Percentiles rank a stretch among this genome's conserved stretches.
phyloP scores from a whole-genome alignment of 2,797 vertebrate genomes.

The Falco rusticolus region DNA sequence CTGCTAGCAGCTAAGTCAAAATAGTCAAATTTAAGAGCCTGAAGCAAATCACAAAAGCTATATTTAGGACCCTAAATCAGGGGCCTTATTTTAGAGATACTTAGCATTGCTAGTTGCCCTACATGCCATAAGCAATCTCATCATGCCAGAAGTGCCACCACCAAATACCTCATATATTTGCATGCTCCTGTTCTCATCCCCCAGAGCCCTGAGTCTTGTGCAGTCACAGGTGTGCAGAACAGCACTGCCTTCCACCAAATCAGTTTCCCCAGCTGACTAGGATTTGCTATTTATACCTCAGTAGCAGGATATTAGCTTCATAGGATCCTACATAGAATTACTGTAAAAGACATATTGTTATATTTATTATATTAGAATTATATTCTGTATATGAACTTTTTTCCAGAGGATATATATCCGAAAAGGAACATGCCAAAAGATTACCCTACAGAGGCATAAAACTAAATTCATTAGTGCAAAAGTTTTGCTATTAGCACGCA shows the following conservation, averaged over 20 bases:
- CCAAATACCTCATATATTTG: constrained; percentile 7
- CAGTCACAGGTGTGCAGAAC: constrained; percentile 9
- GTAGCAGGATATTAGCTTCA: neutral
- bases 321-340: neutral
- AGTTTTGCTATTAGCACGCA: neutral
- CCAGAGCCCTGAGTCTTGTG: neutral
- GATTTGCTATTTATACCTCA: constrained; percentile 46
- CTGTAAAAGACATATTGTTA: neutral
- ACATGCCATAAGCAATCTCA: constrained; percentile 54
- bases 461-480: neutral
- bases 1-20: neutral
- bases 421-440: neutral
- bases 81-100: constrained; percentile 28
- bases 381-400: neutral
- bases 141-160: constrained; percentile 30
- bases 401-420: neutral
- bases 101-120: constrained; percentile 36
- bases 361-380: neutral
- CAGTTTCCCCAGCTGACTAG: neutral
- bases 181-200: neutral
- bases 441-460: neutral
- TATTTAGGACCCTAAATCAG: constrained; percentile 56
- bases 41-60: constrained; percentile 58
- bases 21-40: constrained; percentile 51
- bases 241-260: neutral